A percentile compares a stretch with the other conserved stretches of the same genome.
phyloP scores from a whole-genome alignment of 2,888 invertebrate species.

The Cacoxenus indagator region DNA sequence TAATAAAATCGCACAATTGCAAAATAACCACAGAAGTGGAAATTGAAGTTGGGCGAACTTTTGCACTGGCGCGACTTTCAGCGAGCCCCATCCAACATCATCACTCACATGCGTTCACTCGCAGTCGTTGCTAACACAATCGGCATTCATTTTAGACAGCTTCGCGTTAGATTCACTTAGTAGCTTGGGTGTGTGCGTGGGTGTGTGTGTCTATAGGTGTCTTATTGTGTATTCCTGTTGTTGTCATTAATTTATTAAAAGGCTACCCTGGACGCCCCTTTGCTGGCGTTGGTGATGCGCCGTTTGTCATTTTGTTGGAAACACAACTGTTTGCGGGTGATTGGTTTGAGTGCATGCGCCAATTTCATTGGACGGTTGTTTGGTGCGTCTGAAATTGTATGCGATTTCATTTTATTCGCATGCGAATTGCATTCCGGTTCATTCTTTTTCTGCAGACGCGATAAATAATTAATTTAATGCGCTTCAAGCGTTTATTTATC shows the following conservation, averaged over 20 bases:
- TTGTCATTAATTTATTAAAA: conserved; percentile 18
- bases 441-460: not conserved
- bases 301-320: not conserved
- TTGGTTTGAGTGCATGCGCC: not conserved
- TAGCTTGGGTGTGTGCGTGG: not conserved
- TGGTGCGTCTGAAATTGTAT: no score
- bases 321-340: not conserved
- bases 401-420: not conserved
- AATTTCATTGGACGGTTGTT: no score
- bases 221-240: not conserved
- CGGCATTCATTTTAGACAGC: no score
- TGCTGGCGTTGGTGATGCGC: not conserved
- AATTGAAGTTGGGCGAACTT: not conserved
- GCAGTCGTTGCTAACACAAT: not conserved
- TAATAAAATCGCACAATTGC: not conserved
- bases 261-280: not conserved
- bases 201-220: not conserved
- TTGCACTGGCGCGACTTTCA: not conserved
- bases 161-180: no score
- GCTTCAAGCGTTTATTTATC: no score
- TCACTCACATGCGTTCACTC: not conserved
- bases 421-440: not conserved
- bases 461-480: not conserved
- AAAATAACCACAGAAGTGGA: not conserved
- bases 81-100: not conserved